These are phyloP conservation scores for Chelonus formosanus DNA, from an alignment of 2,888 invertebrate species.

Conservation along the genomic window DNA sequence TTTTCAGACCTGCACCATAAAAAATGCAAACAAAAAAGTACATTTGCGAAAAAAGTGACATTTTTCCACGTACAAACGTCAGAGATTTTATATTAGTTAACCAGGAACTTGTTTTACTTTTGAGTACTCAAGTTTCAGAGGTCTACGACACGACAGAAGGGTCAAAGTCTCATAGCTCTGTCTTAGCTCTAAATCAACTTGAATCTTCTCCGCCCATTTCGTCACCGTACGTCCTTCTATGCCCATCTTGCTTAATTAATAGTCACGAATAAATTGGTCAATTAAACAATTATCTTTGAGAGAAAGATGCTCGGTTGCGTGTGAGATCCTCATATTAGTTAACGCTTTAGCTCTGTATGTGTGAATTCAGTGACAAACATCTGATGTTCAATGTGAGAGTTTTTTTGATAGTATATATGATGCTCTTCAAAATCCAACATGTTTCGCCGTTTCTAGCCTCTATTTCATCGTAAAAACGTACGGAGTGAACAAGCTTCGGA, in stretches of 20 bases:
- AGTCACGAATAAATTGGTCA: slow-evolving; percentile 47
- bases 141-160: slow-evolving; percentile 32
- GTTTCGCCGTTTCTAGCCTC: not conserved
- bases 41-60: slow-evolving; percentile 7
- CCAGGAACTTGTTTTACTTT: slow-evolving; percentile 28
- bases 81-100: slow-evolving; percentile 23
- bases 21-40: slow-evolving; percentile 9
- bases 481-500: too few species aligned
- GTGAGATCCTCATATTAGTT: slow-evolving; percentile 32
- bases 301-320: slow-evolving; percentile 31
- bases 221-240: slow-evolving; percentile 27
- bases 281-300: slow-evolving; percentile 47
- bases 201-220: slow-evolving; percentile 37
- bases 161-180: slow-evolving; percentile 37
- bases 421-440: slow-evolving; percentile 17
- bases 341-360: slow-evolving; percentile 27
- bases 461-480: too few species aligned
- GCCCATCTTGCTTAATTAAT: slow-evolving; percentile 46
- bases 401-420: slow-evolving; percentile 9
- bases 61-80: slow-evolving; percentile 29
- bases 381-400: not conserved
- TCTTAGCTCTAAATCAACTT: slow-evolving; percentile 24
- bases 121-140: slow-evolving; percentile 37
- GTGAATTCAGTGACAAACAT: slow-evolving; percentile 11
- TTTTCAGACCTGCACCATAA: not conserved